Conservation (phyloP, 2,113 vertebrate genomes). For the Pomatostomus ruficeps region DNA sequence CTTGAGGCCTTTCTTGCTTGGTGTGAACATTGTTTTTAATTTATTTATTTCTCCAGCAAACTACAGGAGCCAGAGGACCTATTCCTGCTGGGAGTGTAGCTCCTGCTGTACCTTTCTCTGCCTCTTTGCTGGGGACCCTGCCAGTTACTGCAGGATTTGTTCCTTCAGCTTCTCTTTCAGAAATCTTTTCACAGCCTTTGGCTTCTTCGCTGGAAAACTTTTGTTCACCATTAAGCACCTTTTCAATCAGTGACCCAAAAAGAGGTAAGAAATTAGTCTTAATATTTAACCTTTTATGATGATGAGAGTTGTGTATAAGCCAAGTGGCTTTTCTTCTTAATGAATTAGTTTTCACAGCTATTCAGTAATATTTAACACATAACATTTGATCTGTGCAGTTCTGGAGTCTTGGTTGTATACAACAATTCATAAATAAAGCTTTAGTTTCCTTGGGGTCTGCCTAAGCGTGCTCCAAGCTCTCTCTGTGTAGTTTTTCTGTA, state of each 20-base stretch:
- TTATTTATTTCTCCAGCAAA: conserved; percentile 39
- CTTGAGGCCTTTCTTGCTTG: neutral
- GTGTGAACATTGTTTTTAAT: neutral
- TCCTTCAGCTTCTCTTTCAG: conserved; percentile 69
- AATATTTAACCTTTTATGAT: neutral
- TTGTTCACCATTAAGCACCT: conserved; percentile 81
- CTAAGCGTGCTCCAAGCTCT: neutral
- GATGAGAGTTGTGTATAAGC: neutral
- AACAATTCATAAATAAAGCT: neutral
- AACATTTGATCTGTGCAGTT: neutral
- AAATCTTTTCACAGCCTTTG: conserved; percentile 74
- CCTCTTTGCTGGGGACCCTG: conserved; percentile 75
- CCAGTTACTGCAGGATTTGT: conserved; percentile 71
- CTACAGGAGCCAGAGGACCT: conserved; percentile 63
- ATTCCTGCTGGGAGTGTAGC: conserved; percentile 75
- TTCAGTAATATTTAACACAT: neutral
- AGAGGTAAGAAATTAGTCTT: conserved; percentile 73
- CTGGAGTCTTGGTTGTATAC: neutral
- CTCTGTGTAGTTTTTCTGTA: neutral
- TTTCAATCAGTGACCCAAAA: conserved; percentile 82
- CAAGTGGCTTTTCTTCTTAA: neutral
- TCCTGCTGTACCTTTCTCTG: conserved; percentile 72
- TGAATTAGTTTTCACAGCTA: neutral
- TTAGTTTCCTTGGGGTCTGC: neutral
- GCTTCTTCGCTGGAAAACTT: conserved; percentile 81